Percentiles rank a stretch among this genome's conserved stretches.
These are phyloP conservation scores for Gallirallus australis DNA, from an alignment of 2,797 vertebrate species.

Conservation along the genomic window DNA sequence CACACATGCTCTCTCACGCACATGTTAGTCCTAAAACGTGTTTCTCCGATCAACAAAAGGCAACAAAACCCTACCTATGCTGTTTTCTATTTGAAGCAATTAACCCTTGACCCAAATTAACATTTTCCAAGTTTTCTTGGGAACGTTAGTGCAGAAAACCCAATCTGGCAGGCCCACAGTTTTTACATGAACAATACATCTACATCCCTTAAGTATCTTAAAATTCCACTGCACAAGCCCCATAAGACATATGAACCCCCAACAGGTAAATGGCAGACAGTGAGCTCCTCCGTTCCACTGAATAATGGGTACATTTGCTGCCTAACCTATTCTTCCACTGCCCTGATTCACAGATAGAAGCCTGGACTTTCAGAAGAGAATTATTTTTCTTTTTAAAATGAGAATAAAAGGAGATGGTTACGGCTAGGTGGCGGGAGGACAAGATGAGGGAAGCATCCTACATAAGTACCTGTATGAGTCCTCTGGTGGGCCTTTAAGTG, in stretches of 20 bases:
- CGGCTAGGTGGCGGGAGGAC: neutral
- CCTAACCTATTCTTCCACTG: neutral
- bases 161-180: neutral
- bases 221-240: neutral
- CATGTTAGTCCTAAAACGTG: neutral
- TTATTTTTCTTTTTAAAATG: constrained; percentile 23
- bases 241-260: neutral
- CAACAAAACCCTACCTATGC: neutral
- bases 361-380: neutral
- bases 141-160: neutral
- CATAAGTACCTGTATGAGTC: constrained; percentile 94
- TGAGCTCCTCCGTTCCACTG: neutral
- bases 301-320: neutral
- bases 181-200: neutral
- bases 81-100: constrained; percentile 29
- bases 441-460: constrained; percentile 67
- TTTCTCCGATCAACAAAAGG: neutral
- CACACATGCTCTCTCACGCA: neutral
- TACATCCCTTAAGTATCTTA: neutral
- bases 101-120: constrained; percentile 24
- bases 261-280: neutral
- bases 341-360: constrained; percentile 2
- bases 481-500: constrained; percentile 99
- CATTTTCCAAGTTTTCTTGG: constrained; percentile 11
- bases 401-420: constrained; percentile 47